These are phyloP conservation scores for Gouania willdenowi DNA, from an alignment of 2,797 vertebrate species.

Conservation along the genomic window DNA sequence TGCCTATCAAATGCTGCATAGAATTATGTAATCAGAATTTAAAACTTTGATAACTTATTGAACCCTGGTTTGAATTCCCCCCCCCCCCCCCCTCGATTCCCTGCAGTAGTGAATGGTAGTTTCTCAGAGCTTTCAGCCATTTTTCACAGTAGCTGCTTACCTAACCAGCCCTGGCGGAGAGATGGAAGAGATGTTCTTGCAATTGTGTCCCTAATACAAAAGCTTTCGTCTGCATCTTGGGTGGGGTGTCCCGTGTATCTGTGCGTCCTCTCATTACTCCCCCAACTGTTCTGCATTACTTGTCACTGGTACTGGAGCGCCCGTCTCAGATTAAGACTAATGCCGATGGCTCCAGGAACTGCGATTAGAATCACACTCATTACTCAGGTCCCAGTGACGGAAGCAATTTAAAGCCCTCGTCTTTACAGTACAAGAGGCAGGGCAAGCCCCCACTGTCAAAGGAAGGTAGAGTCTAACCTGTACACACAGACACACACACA, in stretches of 20 bases:
- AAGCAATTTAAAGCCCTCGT: conserved; percentile 83
- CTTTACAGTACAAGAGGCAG: conserved; percentile 83
- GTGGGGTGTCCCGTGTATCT: conserved; percentile 56
- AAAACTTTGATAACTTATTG: too few species aligned
- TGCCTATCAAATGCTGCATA: too few species aligned
- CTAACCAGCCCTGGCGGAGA: conserved; percentile 68
- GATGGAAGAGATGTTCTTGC: conserved; percentile 46
- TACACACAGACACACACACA: conserved; percentile 14
- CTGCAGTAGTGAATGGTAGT: conserved; percentile 20
- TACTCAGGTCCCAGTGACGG: conserved; percentile 81
- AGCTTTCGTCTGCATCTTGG: conserved; percentile 69
- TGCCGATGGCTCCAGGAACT: conserved; percentile 81
- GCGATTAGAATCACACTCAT: conserved; percentile 86
- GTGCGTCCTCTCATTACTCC: conserved; percentile 72
- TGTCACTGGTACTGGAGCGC: conserved; percentile 75
- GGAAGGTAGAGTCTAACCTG: conserved; percentile 41
- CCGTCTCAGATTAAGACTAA: conserved; percentile 82
- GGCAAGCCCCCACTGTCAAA: conserved; percentile 75
- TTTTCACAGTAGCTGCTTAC: conserved; percentile 67
- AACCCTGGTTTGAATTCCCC: too few species aligned
- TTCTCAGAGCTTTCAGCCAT: conserved; percentile 43
- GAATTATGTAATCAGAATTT: too few species aligned
- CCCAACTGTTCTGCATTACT: conserved; percentile 82
- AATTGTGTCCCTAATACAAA: conserved; percentile 63
- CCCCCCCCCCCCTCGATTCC: conserved; percentile 28